Base-by-base conservation (phyloP, 2,113 vertebrate genomes). In the Marcusenius ussheri region DNA sequence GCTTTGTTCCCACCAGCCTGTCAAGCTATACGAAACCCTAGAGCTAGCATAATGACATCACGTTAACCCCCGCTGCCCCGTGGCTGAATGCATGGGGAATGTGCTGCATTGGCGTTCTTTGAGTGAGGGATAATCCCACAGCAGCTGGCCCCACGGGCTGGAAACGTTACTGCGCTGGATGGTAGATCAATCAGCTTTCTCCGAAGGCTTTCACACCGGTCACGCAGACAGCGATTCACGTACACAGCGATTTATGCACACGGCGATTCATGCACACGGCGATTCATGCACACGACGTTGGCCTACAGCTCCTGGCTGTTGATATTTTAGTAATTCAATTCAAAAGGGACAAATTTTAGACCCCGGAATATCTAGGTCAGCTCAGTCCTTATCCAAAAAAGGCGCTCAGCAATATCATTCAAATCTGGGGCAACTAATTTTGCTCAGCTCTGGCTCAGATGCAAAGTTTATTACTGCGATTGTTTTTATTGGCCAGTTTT, bases 31-130 rank as follows among this genome's bases (percentile, higher is more conserved):
- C 83, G 83, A 90, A 93, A 92, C 91, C 93, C 90, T 90, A 92
- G 94, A 92, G 93, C 94, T 92, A 91, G 93, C 92, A 92, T 90
- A 93, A 95, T 96, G 95, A 96, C 95, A 95, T 96, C 95, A 96
- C 92, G 90, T 92, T 87, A 90, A 90, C 89, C 90, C 91, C 91
- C 90, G 90, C 92, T 85, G 88, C 91, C 91, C 91, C 90, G 89
- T 93, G 92, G 66, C 90, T 94, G 94, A 95, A 93, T 94, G 93
- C 92, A 90, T 88, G 90, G 93, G 94, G 95, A 96, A 96, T 95
- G 95, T 95, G 95, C 94, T 93, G 93, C 91, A 94, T 93, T 94
- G 93, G 95, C 94, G 89, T 92, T 94, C 53, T 62, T 88, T 95
- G 95, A 93, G 91, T 93, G 92, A 93, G 89, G 92, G 51, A 62